phyloP scores from a whole-genome alignment of 2,113 vertebrate species.

The Aldabrachelys gigantea region DNA sequence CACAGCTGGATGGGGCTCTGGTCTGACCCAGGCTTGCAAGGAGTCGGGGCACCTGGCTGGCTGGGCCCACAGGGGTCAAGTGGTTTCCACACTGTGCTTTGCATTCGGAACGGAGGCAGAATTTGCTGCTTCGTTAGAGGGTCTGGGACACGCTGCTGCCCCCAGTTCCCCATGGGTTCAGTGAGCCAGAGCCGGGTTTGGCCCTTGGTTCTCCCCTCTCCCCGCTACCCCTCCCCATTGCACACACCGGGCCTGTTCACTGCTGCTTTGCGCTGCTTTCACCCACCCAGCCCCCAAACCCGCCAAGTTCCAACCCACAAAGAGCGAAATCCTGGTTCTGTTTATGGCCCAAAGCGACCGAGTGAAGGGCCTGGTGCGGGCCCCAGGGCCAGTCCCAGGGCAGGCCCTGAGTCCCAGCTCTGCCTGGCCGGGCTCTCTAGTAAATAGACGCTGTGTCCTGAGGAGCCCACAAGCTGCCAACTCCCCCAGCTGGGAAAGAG shows the following conservation, averaged over 20 bases:
- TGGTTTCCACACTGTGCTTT: not conserved
- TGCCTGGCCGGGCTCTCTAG: not conserved
- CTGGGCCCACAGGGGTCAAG: not conserved
- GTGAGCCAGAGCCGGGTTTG: not conserved
- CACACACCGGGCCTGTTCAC: not conserved
- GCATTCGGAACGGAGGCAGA: too few relatives aligned
- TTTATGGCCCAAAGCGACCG: not conserved
- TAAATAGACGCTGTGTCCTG: not conserved
- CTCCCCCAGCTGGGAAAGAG: not conserved
- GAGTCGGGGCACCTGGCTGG: not conserved
- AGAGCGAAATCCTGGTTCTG: too few relatives aligned
- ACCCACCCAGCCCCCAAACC: not conserved
- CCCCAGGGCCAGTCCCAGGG: not conserved
- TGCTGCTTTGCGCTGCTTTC: not conserved
- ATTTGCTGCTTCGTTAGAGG: not conserved
- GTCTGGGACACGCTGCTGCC: not conserved
- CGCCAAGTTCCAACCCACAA: too few relatives aligned
- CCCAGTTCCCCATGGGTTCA: not conserved
- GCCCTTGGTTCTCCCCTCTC: not conserved
- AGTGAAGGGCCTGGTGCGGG: not conserved
- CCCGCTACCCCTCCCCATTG: not conserved
- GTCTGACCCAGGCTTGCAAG: too few relatives aligned
- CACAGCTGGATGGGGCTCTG: not conserved
- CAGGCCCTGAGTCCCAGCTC: too few relatives aligned
- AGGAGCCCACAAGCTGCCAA: too few relatives aligned